Base-by-base conservation (phyloP, 2,113 vertebrate genomes). In the Conger conger region DNA sequence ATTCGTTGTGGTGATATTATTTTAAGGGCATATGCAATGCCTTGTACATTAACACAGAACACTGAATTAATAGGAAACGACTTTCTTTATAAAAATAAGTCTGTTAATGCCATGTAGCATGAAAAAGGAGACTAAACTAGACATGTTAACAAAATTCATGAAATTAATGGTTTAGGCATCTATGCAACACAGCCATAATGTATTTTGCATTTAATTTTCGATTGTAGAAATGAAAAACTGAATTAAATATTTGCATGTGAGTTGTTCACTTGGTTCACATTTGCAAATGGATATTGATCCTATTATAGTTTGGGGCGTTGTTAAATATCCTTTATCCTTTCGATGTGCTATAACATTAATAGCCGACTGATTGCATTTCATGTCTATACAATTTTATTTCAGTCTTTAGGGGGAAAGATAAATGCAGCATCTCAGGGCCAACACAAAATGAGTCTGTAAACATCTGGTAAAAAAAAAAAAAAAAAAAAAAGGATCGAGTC, bases 371-470 rank as follows among this genome's bases (percentile, higher is more conserved):
- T 63, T 63, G 57, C 57, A 63, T 20, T 27, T 63, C 57, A 20
- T 27, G 20, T 63, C 57, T 27, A 33, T 73, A n/a, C 1, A 63
- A 63, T 27, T 27, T 73, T 11, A 20, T 33, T 73, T 30, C 1
- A 6, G 2, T 30, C 13, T 73, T 3, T 33, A 73, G 33, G 68
- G 68, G 68, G 33, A 73, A 3, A 38, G 1, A 30, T 18, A 79
- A 13, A 38, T 73, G 68, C 27, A 13, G 54, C 30, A 36, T 37
- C 30, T 82, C 37, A 54, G 50, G 79, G 36, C 20, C 60, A 68
- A 27, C 7, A 37, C 84, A 80, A 87, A 78, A 86, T 37, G 54
- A 80, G 79, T 88, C 77, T 78, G 79, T 73, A 77, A 82, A 81
- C 82, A 84, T 40, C 79, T 35, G 7, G 30, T 53, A 53, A 23